These are phyloP conservation scores for Papilio machaon DNA, from an alignment of 1,140 invertebrate genomes.

Conservation along the genomic window DNA sequence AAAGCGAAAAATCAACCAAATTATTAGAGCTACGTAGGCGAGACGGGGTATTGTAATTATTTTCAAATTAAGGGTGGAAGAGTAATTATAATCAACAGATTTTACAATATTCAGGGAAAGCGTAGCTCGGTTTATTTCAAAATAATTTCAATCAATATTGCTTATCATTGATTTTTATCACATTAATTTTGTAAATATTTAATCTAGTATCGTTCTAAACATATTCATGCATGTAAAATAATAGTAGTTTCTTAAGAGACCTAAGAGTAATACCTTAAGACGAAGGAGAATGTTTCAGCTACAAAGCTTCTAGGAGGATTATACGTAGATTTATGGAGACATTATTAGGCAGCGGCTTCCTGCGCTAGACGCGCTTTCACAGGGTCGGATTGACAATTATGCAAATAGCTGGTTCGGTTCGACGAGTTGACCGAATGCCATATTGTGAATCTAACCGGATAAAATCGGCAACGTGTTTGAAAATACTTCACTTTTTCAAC, in stretches of 20 bases:
- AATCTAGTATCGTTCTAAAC: too few species aligned
- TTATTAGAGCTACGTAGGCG: neutral
- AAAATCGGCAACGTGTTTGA: neutral
- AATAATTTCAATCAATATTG: neutral
- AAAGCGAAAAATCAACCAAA: neutral
- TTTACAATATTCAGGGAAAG: neutral
- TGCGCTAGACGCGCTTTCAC: neutral
- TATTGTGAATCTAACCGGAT: neutral
- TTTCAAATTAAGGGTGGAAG: neutral
- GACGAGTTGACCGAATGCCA: constrained; percentile 17
- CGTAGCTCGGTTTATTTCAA: neutral
- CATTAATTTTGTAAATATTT: too few species aligned
- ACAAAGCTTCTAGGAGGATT: constrained; percentile 1
- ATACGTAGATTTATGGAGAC: constrained; percentile 25
- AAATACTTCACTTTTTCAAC: too few species aligned
- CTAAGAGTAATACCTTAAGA: neutral
- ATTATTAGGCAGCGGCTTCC: constrained; percentile 20
- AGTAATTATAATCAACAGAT: constrained; percentile 8
- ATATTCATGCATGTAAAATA: too few species aligned
- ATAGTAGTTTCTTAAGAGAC: neutral
- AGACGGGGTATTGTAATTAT: neutral
- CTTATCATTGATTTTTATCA: too few species aligned
- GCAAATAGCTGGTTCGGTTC: constrained; percentile 20
- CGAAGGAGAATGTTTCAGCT: neutral
- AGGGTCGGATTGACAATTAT: constrained; percentile 27